phyloP scores from a whole-genome alignment of 2,888 invertebrate genomes.

The Girardia tigrina region DNA sequence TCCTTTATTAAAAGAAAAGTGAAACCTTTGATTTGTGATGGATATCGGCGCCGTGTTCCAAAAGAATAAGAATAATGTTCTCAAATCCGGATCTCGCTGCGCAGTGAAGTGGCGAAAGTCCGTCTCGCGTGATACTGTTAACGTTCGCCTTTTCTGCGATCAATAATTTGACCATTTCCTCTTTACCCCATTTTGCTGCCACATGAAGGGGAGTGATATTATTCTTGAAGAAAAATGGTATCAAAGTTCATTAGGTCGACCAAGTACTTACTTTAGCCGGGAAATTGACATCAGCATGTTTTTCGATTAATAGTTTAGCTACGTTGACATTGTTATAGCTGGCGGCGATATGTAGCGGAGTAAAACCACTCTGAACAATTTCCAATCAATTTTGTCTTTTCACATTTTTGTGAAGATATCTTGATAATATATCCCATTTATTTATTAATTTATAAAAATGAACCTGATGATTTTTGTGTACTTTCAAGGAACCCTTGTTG shows the following conservation, averaged over 20 bases:
- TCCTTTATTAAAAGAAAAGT: neutral
- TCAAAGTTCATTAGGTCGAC: neutral
- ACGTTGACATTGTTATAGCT: constrained; percentile 97
- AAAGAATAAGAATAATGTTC: neutral
- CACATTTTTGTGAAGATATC: no score
- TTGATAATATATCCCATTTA: no score
- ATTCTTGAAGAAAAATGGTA: neutral
- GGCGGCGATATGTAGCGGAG: constrained; percentile 92
- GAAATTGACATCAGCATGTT: constrained; percentile 93
- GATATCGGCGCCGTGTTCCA: constrained; percentile 4
- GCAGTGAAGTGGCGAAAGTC: constrained; percentile 19
- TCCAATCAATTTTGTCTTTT: no score
- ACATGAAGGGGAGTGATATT: neutral
- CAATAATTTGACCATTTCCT: constrained; percentile 4
- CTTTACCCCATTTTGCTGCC: constrained; percentile 4
- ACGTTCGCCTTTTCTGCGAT: neutral
- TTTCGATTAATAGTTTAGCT: constrained; percentile 76
- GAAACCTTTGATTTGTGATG: constrained; percentile 2
- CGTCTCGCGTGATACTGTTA: constrained; percentile 9
- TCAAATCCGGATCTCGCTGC: constrained; percentile 4
- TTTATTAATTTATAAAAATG: no score
- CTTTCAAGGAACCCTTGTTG: no score
- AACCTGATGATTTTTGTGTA: no score
- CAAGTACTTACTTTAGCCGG: constrained; percentile 66
- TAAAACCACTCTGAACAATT: constrained; percentile 66